A percentile compares a stretch with the other conserved stretches of the same genome.
phyloP scores from a whole-genome alignment of 1,140 invertebrate species.

The Panonychus citri region DNA sequence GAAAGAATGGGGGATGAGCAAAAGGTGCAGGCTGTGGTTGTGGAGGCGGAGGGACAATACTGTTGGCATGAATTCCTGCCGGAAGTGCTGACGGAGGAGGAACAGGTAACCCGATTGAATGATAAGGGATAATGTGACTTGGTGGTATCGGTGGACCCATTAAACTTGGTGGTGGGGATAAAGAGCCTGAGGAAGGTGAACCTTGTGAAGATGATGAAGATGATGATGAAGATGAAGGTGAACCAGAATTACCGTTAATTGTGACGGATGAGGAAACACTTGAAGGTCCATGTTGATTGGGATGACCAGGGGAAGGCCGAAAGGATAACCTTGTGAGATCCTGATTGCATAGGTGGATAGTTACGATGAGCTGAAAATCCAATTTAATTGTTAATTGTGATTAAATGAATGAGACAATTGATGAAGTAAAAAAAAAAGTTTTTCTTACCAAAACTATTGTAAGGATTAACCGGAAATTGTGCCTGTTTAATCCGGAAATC shows the following conservation, averaged over 20 bases:
- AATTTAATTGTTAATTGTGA: no score
- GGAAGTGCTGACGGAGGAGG: background rate
- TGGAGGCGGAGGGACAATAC: background rate
- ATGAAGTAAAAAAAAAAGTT: no score
- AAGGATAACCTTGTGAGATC: background rate
- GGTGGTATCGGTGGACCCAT: background rate
- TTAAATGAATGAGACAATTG: no score
- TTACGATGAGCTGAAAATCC: no score
- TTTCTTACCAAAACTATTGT: no score
- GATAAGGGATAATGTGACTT: background rate
- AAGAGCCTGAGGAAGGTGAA: background rate
- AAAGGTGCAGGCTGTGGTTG: background rate
- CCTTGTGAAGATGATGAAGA: background rate
- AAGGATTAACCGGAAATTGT: no score
- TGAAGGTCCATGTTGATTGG: conserved; percentile 4
- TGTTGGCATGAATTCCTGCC: background rate
- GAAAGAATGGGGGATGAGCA: background rate
- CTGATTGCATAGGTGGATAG: background rate
- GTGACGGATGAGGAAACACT: background rate
- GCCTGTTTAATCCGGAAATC: no score
- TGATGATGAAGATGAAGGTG: background rate
- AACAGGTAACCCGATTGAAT: background rate
- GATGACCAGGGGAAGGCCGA: conserved; percentile 4
- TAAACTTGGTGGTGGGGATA: background rate
- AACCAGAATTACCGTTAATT: background rate